phyloP scores from a whole-genome alignment of 1,140 invertebrate species.

The Neuroterus valhalla region DNA sequence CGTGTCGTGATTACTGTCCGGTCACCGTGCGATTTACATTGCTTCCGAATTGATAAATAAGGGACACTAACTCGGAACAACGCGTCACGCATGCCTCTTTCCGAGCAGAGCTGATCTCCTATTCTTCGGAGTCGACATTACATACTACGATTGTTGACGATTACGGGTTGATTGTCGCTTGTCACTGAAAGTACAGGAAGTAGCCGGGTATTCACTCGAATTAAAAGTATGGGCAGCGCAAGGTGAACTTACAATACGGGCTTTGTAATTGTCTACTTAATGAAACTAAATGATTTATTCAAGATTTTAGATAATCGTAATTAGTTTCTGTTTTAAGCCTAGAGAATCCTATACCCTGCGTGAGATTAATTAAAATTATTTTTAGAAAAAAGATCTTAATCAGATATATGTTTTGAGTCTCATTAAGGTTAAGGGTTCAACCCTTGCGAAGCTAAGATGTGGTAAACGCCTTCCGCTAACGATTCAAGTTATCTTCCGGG shows the following conservation, averaged over 20 bases:
- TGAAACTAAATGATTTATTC: constrained; percentile 13
- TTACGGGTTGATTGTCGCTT: constrained; percentile 35
- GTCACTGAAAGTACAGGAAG: constrained; percentile 56
- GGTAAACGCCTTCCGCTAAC: constrained; percentile 11
- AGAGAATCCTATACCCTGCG: neutral
- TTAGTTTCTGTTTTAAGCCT: neutral
- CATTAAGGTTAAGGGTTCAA: constrained; percentile 7
- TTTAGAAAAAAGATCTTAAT: no score
- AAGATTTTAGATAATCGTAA: neutral
- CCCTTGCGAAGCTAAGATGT: neutral
- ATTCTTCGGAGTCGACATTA: constrained; percentile 34
- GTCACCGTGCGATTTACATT: constrained; percentile 63
- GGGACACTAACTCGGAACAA: constrained; percentile 62
- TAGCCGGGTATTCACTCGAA: constrained; percentile 48
- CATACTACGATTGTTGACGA: constrained; percentile 47
- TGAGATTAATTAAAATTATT: neutral
- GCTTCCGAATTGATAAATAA: constrained; percentile 69
- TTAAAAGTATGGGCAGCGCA: constrained; percentile 47
- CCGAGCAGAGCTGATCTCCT: constrained; percentile 40
- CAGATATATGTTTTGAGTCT: neutral
- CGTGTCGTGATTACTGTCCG: constrained; percentile 59
- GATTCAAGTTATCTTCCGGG: constrained; percentile 10
- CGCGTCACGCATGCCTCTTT: constrained; percentile 66
- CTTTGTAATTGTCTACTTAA: constrained; percentile 39
- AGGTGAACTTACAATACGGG: constrained; percentile 41